A percentile compares a stretch with the other conserved stretches of the same genome.
phyloP scores from a whole-genome alignment of 2,888 invertebrate genomes.

The Epistrophe eligans region DNA sequence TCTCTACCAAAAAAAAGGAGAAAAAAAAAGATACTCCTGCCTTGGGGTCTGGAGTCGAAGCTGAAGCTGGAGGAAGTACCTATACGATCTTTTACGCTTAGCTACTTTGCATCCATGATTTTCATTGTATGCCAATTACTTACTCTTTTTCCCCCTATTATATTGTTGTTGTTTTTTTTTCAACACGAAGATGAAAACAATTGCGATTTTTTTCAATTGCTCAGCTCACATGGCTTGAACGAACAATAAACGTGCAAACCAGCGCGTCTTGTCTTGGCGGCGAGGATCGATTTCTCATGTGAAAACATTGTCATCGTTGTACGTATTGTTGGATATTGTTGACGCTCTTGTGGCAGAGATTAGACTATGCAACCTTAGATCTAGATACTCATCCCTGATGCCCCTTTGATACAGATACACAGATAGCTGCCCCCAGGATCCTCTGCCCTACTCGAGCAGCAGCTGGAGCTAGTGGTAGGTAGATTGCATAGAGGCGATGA shows the following conservation, averaged over 20 bases:
- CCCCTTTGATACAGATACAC: conserved; percentile 61
- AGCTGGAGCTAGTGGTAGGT: neutral
- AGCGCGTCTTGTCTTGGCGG: conserved; percentile 24
- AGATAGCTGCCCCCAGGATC: conserved; percentile 27
- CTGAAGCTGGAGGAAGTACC: conserved; percentile 6
- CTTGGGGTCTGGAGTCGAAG: neutral
- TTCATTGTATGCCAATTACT: conserved; percentile 72
- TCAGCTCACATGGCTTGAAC: conserved; percentile 60
- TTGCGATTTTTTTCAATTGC: conserved; percentile 64
- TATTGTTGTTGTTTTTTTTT: conserved; percentile 16
- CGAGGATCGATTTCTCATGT: conserved; percentile 74
- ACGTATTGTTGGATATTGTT: neutral
- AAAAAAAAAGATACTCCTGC: neutral
- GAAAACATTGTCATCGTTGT: conserved; percentile 43
- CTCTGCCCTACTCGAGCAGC: neutral
- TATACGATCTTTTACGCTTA: conserved; percentile 41
- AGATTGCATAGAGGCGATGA: conserved; percentile 5
- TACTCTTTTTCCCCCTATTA: conserved; percentile 25
- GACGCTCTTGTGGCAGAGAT: conserved; percentile 33
- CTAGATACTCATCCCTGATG: conserved; percentile 39
- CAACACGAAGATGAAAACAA: conserved; percentile 58
- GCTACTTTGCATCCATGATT: conserved; percentile 68
- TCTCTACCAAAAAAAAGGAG: neutral
- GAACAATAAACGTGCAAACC: conserved; percentile 67
- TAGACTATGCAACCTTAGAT: conserved; percentile 45